Evolutionary conservation across 2,888 invertebrate species (phyloP), one percentile per base, ranked within the genome.

Genomic region (Adelognathus sp.): DNA sequence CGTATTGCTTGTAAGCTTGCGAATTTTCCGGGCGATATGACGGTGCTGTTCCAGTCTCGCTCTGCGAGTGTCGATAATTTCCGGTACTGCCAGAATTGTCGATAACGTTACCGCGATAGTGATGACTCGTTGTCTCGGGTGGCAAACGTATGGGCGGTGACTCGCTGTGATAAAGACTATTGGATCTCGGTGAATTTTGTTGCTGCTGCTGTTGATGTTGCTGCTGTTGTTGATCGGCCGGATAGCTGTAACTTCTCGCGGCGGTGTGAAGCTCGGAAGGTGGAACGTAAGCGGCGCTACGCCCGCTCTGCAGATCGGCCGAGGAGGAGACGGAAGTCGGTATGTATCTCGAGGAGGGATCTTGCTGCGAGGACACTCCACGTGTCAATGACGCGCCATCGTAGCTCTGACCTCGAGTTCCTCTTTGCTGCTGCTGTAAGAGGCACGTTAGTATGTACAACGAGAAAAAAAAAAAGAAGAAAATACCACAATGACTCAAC

Each of bases 201-300:
- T 79, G 82, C 7, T 73, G 80, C 39, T 81, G 80, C 36, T 70
- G 81, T 24, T 75, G 82, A 36, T 83, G 81, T 9, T 64, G 44
- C 11, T 82, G 81, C 27, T 85, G 87, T 18, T 84, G 85, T 31
- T 88, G 87, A 7, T 89, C 88, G 14, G 85, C 79, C 4, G 83
- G 82, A 61, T 87, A 88, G 71, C 79, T 86, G 69, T 85, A 84
- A 44, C 81, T 88, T 60, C 88, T 85, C 18, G 85, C 85, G 7
- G 86, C 80, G 14, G 85, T 87, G 61, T 91, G 91, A 16, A 91
- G 76, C 72, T 91, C 91, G 0, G 91, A 91, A 0, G 91, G 91
- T 14, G 91, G 90, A 1, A 91, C 91, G 29, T 91, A 91, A 16
- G 89, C 87, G 3, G 83, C 81, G 69, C 88, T 90, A 72, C 90